phyloP scores from a whole-genome alignment of 2,113 vertebrate genomes.

The Hucho hucho region DNA sequence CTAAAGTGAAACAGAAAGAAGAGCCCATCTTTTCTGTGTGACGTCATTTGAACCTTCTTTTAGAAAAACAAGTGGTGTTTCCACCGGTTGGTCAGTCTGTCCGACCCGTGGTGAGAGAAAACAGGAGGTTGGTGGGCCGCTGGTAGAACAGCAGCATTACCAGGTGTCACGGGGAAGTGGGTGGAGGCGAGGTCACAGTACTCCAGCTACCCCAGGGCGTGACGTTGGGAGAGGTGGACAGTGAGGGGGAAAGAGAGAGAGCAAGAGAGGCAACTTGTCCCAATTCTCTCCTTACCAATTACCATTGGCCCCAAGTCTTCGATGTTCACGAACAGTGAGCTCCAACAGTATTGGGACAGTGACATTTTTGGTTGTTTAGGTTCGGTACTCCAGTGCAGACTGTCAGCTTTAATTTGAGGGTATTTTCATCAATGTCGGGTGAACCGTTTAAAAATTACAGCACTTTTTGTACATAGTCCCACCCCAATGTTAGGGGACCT shows the following conservation, averaged over 20 bases:
- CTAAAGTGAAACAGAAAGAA: constrained; percentile 22
- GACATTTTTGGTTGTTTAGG: too few relatives aligned
- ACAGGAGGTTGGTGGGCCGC: constrained; percentile 30
- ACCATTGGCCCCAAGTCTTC: constrained; percentile 39
- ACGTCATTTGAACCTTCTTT: constrained; percentile 17
- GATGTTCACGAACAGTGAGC: constrained; percentile 21
- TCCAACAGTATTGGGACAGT: too few relatives aligned
- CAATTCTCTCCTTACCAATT: constrained; percentile 25
- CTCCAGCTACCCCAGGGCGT: constrained; percentile 32
- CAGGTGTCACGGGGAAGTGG: constrained; percentile 58
- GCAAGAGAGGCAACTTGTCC: constrained; percentile 21
- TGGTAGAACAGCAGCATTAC: constrained; percentile 57
- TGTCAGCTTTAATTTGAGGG: too few relatives aligned
- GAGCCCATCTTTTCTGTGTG: constrained; percentile 36
- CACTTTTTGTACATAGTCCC: too few relatives aligned
- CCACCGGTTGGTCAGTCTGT: constrained; percentile 20
- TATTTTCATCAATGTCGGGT: too few relatives aligned
- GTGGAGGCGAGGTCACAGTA: constrained; percentile 30
- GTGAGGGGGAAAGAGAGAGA: constrained; percentile 53
- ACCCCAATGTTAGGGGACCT: too few relatives aligned
- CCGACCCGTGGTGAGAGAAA: constrained; percentile 50
- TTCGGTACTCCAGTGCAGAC: too few relatives aligned
- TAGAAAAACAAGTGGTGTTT: constrained; percentile 5
- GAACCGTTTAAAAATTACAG: too few relatives aligned
- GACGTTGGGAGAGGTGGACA: constrained; percentile 38